Conservation (phyloP, 2,113 vertebrate genomes). For the Hystrix brachyura region DNA sequence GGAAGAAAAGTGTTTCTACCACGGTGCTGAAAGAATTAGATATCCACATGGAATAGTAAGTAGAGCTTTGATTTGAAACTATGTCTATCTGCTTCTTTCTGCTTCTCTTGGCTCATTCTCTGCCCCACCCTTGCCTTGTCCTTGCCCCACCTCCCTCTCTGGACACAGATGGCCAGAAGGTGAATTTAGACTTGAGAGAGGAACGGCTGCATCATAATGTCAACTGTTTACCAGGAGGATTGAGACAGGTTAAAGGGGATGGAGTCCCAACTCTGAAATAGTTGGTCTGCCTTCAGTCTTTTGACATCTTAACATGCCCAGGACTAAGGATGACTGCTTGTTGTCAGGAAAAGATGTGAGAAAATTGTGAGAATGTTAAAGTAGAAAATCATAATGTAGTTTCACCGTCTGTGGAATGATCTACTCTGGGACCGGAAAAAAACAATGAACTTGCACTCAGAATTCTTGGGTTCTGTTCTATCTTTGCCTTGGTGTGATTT, state of each 20-base stretch:
- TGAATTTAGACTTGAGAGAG: neutral
- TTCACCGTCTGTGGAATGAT: neutral
- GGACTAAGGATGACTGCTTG: neutral
- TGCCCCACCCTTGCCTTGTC: neutral
- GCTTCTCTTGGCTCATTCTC: neutral
- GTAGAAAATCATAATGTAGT: neutral
- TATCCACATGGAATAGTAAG: neutral
- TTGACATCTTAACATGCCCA: neutral
- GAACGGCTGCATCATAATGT: neutral
- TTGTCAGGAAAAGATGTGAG: neutral
- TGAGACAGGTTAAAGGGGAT: neutral
- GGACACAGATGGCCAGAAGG: neutral
- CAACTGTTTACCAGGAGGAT: neutral
- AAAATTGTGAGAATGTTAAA: neutral
- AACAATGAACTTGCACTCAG: neutral
- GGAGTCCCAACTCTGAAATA: neutral
- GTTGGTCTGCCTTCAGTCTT: neutral
- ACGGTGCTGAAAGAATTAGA: neutral
- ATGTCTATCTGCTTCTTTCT: neutral
- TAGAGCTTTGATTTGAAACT: neutral
- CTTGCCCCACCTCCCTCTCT: neutral
- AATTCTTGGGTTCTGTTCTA: neutral
- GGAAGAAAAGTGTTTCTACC: neutral
- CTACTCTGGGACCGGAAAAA: neutral
- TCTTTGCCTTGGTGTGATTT: neutral